Evolutionary conservation across 2,113 vertebrate species (phyloP), one percentile per base, ranked within the genome.

Genomic region (Sinocyclocheilus anophthalmus): DNA sequence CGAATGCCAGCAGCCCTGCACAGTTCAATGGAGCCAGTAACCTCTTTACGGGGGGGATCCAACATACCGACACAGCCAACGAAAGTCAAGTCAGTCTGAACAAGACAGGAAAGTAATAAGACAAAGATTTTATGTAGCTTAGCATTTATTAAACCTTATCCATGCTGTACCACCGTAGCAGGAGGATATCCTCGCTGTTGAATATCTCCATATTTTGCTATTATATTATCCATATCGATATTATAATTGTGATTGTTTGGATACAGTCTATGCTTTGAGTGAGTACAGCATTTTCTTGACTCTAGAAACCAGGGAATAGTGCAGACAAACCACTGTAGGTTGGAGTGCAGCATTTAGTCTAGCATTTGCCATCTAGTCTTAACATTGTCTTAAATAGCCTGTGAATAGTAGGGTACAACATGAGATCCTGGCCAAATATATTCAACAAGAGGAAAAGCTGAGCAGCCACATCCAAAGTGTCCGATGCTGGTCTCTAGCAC

Each of bases 11-110:
- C 95, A 6, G 0, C 92, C 65, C 79, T 89, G 91, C 95, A 96
- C 84, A 97, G 94, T 77, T 92, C 86, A 89, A 99, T 99, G 69
- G 97, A 97, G 88, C 94, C 93, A 11, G 89, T 91, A 75, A 99
- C 97, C 86, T 99, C 97, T 90, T 99, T 99, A 61, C 97, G 96
- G 0, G 97, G 97, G 0, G 97, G 97, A 91, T 99, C 97, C 94
- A 99, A 84, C 97, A 98, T 99, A 45, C 97, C 97, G 55, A 99
- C 97, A 14, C 95, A 95, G 12, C 97, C 97, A n/a, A 99, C 95
- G 0, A 98, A 98, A 53, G 97, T 99, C 93, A 99, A 84, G 91
- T 98, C 97, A 70, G 9, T 89, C 94, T 95, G 87, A 26, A 6
- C 30, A 9, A 22, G 3, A 3, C 5, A 39, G 2, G 48, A 16